These are phyloP conservation scores for Fringilla coelebs DNA, from an alignment of 2,797 vertebrate species.

Conservation along the genomic window DNA sequence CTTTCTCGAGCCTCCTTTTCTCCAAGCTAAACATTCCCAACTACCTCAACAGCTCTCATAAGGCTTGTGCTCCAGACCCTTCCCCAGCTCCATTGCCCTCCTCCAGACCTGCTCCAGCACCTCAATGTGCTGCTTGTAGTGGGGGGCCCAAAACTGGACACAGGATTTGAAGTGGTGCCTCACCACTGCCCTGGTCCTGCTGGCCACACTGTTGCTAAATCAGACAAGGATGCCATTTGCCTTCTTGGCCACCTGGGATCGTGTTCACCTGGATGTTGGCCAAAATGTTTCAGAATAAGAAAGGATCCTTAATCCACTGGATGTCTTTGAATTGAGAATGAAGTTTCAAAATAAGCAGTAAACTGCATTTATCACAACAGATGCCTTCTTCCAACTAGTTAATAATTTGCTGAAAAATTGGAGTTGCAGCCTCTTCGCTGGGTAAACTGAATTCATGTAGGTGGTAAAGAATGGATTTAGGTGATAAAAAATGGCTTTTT, in stretches of 20 bases:
- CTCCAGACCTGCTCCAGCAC: accelerated
- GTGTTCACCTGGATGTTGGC: background rate
- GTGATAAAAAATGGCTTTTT: background rate
- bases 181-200: background rate
- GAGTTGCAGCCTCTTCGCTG: background rate
- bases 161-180: background rate
- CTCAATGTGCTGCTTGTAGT: background rate
- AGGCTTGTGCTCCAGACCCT: background rate
- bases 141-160: background rate
- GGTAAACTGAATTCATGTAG: background rate
- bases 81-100: background rate
- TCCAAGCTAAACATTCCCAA: background rate
- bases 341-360: background rate
- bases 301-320: background rate
- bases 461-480: background rate
- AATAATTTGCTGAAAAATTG: background rate
- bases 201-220: background rate
- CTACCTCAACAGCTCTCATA: background rate
- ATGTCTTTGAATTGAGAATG: background rate
- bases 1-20: background rate
- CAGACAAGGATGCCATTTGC: background rate
- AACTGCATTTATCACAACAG: background rate
- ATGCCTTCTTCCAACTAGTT: background rate
- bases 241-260: background rate
- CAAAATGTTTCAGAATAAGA: background rate